These are phyloP conservation scores for Chrysogorgia sp. DNA, from an alignment of 92 coral and sea anemone genomes.

Conservation along the genomic window DNA sequence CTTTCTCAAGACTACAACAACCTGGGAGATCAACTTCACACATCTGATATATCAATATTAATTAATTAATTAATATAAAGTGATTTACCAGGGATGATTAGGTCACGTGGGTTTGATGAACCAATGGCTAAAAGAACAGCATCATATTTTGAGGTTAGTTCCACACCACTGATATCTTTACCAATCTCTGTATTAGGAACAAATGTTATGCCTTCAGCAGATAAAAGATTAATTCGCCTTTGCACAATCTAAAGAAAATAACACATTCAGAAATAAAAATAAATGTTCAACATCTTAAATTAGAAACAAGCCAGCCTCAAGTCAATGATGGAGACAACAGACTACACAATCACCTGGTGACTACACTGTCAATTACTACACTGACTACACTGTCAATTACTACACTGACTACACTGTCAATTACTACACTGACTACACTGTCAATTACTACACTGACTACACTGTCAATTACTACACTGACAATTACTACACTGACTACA, in stretches of 20 bases:
- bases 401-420: too few species aligned
- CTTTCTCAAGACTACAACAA: too few species aligned
- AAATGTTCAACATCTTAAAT: neutral
- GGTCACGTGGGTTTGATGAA: conserved; percentile 90
- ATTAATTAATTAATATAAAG: neutral
- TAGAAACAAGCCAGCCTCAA: neutral
- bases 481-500: too few species aligned
- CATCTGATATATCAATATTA: neutral
- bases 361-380: too few species aligned
- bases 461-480: too few species aligned
- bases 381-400: too few species aligned
- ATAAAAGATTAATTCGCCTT: conserved; percentile 81
- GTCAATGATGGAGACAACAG: too few species aligned
- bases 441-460: too few species aligned
- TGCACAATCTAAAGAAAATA: conserved; percentile 65
- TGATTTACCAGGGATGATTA: conserved; percentile 81
- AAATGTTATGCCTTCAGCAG: conserved; percentile 80
- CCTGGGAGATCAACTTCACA: too few species aligned
- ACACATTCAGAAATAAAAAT: neutral
- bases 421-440: too few species aligned
- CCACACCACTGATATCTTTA: conserved; percentile 67
- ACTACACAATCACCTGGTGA: too few species aligned
- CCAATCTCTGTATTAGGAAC: conserved; percentile 85
- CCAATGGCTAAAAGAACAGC: conserved; percentile 93
- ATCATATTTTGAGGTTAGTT: conserved; percentile 75